Conservation (phyloP, 2,797 vertebrate species). For the Pristis pectinata region DNA sequence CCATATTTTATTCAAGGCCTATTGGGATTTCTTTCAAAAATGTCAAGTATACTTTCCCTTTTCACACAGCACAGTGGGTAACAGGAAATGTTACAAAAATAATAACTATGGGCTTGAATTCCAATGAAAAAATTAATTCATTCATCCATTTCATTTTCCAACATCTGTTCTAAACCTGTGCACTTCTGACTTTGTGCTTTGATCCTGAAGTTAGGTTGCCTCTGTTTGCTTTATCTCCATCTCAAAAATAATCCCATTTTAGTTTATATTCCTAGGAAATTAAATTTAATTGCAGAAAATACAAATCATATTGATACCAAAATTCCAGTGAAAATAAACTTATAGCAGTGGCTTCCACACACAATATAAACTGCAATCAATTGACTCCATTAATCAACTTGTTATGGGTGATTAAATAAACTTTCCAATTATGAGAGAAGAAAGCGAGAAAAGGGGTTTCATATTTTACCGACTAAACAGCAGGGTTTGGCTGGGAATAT, state of each 20-base stretch:
- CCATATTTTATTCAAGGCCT: neutral
- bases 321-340: slow-evolving; percentile 16
- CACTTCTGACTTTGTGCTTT: neutral
- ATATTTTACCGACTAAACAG: neutral
- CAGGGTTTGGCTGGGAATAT: neutral
- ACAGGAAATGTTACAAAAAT: neutral
- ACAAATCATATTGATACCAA: neutral
- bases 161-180: neutral
- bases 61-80: neutral
- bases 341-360: neutral
- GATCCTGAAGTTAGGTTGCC: neutral
- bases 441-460: neutral
- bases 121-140: neutral
- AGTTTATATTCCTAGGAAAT: neutral
- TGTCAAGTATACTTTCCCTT: neutral
- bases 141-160: slow-evolving; percentile 11
- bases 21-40: neutral
- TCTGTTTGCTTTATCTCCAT: slow-evolving; percentile 6
- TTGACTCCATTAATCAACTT: neutral
- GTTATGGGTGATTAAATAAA: neutral
- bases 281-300: neutral
- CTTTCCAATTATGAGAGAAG: neutral
- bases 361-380: neutral
- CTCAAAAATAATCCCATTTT: neutral
- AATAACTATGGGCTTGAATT: neutral